Base-by-base conservation (phyloP, 2,113 vertebrate genomes). In the Oncorhynchus masou region DNA sequence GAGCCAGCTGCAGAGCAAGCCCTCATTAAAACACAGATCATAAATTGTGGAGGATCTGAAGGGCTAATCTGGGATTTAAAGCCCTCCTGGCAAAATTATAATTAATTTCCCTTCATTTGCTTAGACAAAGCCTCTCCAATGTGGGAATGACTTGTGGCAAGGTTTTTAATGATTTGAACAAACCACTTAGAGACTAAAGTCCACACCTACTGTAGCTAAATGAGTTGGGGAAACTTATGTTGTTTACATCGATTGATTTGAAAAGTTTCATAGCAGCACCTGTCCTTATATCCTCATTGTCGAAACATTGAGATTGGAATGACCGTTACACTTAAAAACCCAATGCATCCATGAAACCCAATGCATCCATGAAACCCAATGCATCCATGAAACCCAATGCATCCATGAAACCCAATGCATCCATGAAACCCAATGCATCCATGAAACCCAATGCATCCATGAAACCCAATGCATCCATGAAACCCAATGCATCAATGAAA, bases 21-120 rank as follows among this genome's bases (percentile, higher is more conserved):
- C 39, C 72, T 74, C 57, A 66, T 75, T 79, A 68, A 79, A 77
- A 77, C 71, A 71, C 62, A 69, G 54, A 79, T 79, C 74, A 74
- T 66, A 84, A 78, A 76, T 73, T 59, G 73, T 76, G 67, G 64
- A 9, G 39, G 15, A 24, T 70, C 27, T 48, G 34, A 24, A 20
- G 72, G 70, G 59, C 54, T 82, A 73, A 82, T 78, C 79, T 82
- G 71, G 69, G 77, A 77, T 77, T 84, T 84, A 74, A 73, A 73
- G 68, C 70, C 66, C 79, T 71, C 71, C 70, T 74, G 70, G 75
- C 54, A 70, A 71, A 67, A 34, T 24, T 45, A 74, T 66, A 45
- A 82, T 80, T 68, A 11, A 68, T 68, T 68, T 68, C 66, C 31
- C 66, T 68, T 68, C 15, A 68, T 68, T 68, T 68, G 66, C 29